Conservation (phyloP, 2,113 vertebrate species). For the Clarias macrocephalus region DNA sequence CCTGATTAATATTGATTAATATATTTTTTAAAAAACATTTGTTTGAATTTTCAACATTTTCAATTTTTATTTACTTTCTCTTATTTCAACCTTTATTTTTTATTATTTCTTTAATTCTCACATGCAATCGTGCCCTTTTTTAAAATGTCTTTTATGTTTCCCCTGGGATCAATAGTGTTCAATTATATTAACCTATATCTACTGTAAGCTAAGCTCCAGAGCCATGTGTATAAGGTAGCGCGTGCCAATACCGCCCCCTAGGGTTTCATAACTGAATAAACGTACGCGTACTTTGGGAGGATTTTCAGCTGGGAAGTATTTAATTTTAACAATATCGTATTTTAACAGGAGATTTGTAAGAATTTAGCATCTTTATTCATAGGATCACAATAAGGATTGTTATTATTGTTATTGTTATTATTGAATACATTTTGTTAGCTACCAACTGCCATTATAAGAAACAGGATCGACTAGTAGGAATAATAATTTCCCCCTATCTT, state of each 20-base stretch:
- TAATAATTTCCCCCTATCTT: neutral
- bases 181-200: neutral
- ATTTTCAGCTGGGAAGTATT: neutral
- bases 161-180: neutral
- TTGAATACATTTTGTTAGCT: neutral
- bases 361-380: neutral
- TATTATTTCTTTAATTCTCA: neutral
- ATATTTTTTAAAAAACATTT: too few relatives aligned
- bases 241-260: conserved; percentile 9
- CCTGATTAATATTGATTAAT: neutral
- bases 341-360: neutral
- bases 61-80: neutral
- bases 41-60: neutral
- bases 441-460: neutral
- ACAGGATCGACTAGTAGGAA: neutral
- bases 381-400: neutral
- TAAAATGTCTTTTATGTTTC: neutral
- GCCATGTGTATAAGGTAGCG: neutral
- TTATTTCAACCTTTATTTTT: neutral
- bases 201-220: neutral
- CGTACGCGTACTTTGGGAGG: neutral
- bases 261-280: neutral
- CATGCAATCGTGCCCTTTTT: neutral
- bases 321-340: too few relatives aligned
- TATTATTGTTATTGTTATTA: neutral